Conservation (phyloP, 1,140 invertebrate species). For the Sycophila sp. region DNA sequence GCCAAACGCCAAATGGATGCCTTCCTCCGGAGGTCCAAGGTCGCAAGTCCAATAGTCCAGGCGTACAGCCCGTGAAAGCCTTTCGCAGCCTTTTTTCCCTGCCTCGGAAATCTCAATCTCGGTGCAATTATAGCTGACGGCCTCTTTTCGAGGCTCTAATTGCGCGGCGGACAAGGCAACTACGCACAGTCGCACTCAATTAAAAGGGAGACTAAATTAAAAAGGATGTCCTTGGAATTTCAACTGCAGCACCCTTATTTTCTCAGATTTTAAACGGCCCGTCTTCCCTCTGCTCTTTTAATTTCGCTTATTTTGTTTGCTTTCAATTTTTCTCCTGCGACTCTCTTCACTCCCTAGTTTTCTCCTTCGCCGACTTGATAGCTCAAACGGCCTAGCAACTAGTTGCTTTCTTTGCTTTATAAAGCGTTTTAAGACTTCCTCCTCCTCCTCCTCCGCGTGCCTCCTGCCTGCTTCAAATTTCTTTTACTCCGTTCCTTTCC, state of each 20-base stretch:
- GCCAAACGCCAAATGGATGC: too few relatives aligned
- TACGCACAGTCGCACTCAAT: not conserved
- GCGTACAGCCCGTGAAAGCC: not conserved
- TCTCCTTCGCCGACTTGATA: not conserved
- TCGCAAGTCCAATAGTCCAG: conserved; percentile 2
- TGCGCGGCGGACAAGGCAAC: not conserved
- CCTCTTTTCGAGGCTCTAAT: not conserved
- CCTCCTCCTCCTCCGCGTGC: not conserved
- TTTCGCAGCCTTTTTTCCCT: too few relatives aligned
- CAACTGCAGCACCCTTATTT: not conserved
- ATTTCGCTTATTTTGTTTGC: not conserved
- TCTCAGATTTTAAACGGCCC: not conserved
- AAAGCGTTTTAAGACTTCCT: too few relatives aligned
- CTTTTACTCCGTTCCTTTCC: not conserved
- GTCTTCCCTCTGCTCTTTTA: not conserved
- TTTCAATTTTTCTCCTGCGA: not conserved
- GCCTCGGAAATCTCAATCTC: too few relatives aligned
- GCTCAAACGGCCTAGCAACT: not conserved
- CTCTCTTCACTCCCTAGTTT: too few relatives aligned
- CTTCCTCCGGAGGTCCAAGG: not conserved
- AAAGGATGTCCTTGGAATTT: not conserved
- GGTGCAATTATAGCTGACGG: too few relatives aligned
- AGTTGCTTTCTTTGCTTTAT: not conserved
- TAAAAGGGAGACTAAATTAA: conserved; percentile 1
- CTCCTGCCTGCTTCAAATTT: too few relatives aligned